phyloP scores from a whole-genome alignment of 2,888 invertebrate species.

The Lasioglossum malachurum region DNA sequence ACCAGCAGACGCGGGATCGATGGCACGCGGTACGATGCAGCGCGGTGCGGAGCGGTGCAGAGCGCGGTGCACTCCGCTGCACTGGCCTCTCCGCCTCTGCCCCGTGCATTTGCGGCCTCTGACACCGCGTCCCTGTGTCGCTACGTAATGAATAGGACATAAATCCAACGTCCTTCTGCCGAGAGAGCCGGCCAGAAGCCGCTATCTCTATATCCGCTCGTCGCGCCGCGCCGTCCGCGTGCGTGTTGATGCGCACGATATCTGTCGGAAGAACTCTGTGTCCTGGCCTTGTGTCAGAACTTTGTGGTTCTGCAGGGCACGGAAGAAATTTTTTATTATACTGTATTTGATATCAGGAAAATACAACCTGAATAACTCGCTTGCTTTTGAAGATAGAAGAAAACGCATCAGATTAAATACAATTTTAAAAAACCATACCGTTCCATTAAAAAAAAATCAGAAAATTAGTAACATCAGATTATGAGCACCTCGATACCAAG shows the following conservation, averaged over 20 bases:
- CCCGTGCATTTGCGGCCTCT: constrained; percentile 73
- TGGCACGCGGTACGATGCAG: constrained; percentile 14
- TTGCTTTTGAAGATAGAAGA: no score
- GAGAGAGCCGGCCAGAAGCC: constrained; percentile 15
- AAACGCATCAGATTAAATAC: no score
- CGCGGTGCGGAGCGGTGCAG: neutral
- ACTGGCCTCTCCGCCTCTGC: constrained; percentile 34
- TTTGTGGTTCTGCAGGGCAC: neutral
- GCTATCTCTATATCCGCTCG: neutral
- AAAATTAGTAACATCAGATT: no score
- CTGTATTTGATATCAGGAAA: no score
- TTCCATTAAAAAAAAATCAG: no score
- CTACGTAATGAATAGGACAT: constrained; percentile 79
- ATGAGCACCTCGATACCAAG: no score
- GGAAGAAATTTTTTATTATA: neutral
- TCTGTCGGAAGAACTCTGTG: constrained; percentile 22
- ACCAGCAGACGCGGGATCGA: constrained; percentile 53
- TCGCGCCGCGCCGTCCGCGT: neutral
- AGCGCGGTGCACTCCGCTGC: constrained; percentile 1
- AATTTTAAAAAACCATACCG: no score
- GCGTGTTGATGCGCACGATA: neutral
- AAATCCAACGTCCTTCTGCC: constrained; percentile 74
- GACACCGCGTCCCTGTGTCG: constrained; percentile 63
- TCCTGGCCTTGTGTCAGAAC: constrained; percentile 7
- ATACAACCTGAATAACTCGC: no score